These are phyloP conservation scores for Lacerta agilis DNA, from an alignment of 2,797 vertebrate species.

Conservation along the genomic window DNA sequence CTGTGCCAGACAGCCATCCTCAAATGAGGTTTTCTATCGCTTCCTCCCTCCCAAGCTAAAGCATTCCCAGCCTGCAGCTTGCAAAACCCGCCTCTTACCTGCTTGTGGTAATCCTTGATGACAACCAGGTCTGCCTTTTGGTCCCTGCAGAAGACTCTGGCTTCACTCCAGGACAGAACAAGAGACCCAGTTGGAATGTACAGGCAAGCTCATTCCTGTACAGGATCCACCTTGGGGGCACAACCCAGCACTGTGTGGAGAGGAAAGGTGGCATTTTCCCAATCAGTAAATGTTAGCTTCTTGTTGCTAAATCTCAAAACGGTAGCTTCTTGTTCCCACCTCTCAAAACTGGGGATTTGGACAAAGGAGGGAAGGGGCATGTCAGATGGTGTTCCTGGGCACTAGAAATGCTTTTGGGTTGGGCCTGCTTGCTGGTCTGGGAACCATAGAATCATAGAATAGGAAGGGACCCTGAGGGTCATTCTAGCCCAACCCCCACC, in stretches of 20 bases:
- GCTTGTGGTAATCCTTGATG: conserved; percentile 39
- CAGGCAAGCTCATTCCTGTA: conserved; percentile 22
- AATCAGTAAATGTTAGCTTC: background rate
- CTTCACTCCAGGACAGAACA: conserved; percentile 22
- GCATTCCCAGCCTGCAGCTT: background rate
- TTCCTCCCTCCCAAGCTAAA: background rate
- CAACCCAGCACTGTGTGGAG: conserved; percentile 2
- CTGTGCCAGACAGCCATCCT: background rate
- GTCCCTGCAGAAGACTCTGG: conserved; percentile 30
- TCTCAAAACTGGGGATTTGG: no score
- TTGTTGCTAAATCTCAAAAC: background rate
- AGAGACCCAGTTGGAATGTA: background rate
- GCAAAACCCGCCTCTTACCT: conserved; percentile 6
- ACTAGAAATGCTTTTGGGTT: background rate
- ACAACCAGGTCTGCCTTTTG: conserved; percentile 19
- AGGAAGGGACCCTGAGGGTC: no score
- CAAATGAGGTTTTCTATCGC: no score
- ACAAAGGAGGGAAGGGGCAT: no score
- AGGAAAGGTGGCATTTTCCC: background rate
- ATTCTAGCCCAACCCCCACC: no score
- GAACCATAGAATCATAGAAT: no score
- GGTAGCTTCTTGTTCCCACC: no score
- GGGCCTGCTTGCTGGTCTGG: no score
- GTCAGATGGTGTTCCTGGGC: background rate
- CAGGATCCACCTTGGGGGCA: conserved; percentile 25